Evolutionary conservation across 2,113 vertebrate species (phyloP).

Genomic region (Leptodactylus fuscus): DNA sequence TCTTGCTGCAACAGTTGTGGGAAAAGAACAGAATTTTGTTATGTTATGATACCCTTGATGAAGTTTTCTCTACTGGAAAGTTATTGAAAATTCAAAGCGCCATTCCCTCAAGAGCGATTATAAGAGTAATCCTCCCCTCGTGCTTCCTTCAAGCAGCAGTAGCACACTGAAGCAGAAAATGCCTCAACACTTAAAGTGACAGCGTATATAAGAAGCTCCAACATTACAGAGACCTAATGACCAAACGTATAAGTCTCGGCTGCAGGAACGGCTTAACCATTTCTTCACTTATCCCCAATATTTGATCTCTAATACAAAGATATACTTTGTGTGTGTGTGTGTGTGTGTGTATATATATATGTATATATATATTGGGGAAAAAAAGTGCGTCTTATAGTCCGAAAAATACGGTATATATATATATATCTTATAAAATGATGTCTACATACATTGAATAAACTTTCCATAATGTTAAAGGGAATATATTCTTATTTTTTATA

Average conservation of each 20-base stretch:
- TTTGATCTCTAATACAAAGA: too few species aligned
- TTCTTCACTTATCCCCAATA: too few species aligned
- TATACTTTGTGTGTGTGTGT: too few species aligned
- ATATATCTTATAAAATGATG: too few species aligned
- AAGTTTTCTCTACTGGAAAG: constrained; percentile 43
- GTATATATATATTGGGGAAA: too few species aligned
- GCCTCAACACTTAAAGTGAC: constrained; percentile 40
- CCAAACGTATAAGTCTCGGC: background rate
- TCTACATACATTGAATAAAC: too few species aligned
- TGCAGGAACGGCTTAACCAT: too few species aligned
- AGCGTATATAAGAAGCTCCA: background rate
- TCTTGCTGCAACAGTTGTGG: background rate
- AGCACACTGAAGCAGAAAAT: constrained; percentile 41
- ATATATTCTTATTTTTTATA: too few species aligned
- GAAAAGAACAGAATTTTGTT: background rate
- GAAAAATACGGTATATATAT: too few species aligned
- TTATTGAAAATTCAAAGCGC: constrained; percentile 44
- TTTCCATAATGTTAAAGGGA: too few species aligned
- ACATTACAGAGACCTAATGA: background rate
- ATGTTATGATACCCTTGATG: background rate
- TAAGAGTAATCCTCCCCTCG: constrained; percentile 49
- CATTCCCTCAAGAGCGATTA: constrained; percentile 50
- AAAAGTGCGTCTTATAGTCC: too few species aligned
- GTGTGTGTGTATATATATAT: too few species aligned
- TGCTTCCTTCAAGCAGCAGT: constrained; percentile 20